These are phyloP conservation scores for Nautilus pompilius DNA, from an alignment of 1,140 invertebrate species.

Conservation along the genomic window DNA sequence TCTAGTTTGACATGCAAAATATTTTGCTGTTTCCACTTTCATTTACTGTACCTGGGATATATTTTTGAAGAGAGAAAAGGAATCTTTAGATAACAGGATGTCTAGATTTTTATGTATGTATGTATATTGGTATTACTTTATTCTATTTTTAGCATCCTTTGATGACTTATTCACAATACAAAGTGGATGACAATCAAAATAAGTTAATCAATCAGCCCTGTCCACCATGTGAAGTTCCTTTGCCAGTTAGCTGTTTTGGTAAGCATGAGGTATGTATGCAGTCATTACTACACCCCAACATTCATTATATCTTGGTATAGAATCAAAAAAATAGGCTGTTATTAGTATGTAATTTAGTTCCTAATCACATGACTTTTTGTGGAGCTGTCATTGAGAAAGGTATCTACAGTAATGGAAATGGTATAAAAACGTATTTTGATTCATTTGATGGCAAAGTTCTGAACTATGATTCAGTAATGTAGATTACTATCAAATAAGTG, in stretches of 20 bases:
- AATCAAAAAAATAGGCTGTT: background rate
- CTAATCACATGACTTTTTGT: background rate
- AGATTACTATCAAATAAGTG: too few relatives aligned
- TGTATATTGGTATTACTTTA: background rate
- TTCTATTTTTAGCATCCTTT: constrained; percentile 37
- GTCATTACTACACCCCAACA: background rate
- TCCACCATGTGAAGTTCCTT: constrained; percentile 64
- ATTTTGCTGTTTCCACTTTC: background rate
- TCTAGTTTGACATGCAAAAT: background rate
- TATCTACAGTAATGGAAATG: background rate
- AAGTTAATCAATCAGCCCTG: constrained; percentile 64
- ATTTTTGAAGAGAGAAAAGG: background rate
- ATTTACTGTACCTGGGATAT: background rate
- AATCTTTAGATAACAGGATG: background rate
- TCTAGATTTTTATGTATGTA: background rate
- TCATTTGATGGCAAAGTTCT: background rate
- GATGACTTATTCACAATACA: constrained; percentile 74
- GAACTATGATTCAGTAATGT: too few relatives aligned
- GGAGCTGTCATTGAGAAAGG: background rate
- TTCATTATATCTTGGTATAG: background rate
- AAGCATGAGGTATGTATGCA: constrained; percentile 67
- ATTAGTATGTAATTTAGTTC: background rate
- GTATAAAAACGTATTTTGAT: background rate
- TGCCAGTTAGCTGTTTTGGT: constrained; percentile 76
- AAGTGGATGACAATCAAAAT: constrained; percentile 53